Base-by-base conservation (phyloP, 2,797 vertebrate genomes). In the Crocidura indochinensis region DNA sequence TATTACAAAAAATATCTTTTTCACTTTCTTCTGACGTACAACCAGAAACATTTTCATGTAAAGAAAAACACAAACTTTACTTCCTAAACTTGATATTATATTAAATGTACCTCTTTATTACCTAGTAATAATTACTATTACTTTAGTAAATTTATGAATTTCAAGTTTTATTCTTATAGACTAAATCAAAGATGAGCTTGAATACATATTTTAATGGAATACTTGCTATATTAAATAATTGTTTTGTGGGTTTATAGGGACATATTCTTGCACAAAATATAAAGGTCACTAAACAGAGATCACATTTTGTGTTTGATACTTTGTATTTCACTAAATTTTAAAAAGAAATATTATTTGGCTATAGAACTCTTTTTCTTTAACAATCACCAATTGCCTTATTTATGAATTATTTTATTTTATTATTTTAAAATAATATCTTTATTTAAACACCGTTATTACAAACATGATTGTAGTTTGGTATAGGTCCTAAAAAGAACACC, bases 71-170 rank as follows among this genome's bases (percentile, higher is more conserved):
- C 72, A 11, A 87, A 74, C 73, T 51, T 19, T 56, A 56, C 2
- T 78, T 10, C 31, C 24, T 6, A 60, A 64, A 91, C 2, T 53
- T 38, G 69, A 10, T 31, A n/a, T 9, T 88, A 12, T 87, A 65
- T 83, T 71, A 80, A 47, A 82, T 46, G 24, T 65, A 56, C 53
- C 53, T 11, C 14, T n/a, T 14, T n/a, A 12, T 14, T n/a, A 67
- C 4, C n/a, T n/a, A n/a, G n/a, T n/a, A n/a, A n/a, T n/a, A n/a
- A n/a, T n/a, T n/a, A n/a, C n/a, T n/a, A n/a, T n/a, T n/a, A 27
- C 27, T 14, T n/a, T 67, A 75, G 22, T 67, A 27, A 91, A 77
- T 85, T 51, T 72, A 65, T 69, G 11, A 87, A 46, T 62, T 51
- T 22, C 38, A 53, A 78, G 62, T 22, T 76, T 20, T 78, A 72